Conservation (phyloP, 2,888 invertebrate species). For the Melolontha melolontha region DNA sequence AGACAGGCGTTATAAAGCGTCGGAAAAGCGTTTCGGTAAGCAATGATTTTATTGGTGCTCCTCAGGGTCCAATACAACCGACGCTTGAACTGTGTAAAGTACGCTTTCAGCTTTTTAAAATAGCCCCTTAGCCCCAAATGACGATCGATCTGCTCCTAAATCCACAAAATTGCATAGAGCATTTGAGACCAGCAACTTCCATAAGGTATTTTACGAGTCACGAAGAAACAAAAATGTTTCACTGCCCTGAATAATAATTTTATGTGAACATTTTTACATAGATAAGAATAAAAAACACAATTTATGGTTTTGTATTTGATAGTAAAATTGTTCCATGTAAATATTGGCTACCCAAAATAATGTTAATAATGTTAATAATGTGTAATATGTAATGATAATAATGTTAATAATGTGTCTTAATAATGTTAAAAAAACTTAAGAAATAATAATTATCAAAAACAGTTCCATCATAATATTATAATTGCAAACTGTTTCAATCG, state of each 20-base stretch:
- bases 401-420: too few relatives aligned
- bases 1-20: constrained; percentile 32
- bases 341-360: too few relatives aligned
- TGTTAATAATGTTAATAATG: too few relatives aligned
- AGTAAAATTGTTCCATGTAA: too few relatives aligned
- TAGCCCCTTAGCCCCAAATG: constrained; percentile 65
- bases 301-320: too few relatives aligned
- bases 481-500: too few relatives aligned
- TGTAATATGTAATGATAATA: too few relatives aligned
- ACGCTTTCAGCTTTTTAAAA: constrained; percentile 67
- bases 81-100: constrained; percentile 63
- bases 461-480: too few relatives aligned
- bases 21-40: constrained; percentile 49
- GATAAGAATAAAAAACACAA: background rate
- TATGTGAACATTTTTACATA: constrained; percentile 12
- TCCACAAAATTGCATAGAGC: constrained; percentile 62
- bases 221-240: constrained; percentile 32
- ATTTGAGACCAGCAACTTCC: constrained; percentile 54
- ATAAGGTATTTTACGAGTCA: constrained; percentile 38
- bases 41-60: constrained; percentile 65
- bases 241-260: constrained; percentile 36
- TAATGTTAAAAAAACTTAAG: too few relatives aligned
- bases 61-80: constrained; percentile 58
- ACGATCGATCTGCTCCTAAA: constrained; percentile 65
- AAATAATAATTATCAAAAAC: too few relatives aligned